Evolutionary conservation across 2,113 vertebrate genomes (phyloP), one percentile per base, ranked within the genome.

Genomic region (Phyllopteryx taeniolatus): DNA sequence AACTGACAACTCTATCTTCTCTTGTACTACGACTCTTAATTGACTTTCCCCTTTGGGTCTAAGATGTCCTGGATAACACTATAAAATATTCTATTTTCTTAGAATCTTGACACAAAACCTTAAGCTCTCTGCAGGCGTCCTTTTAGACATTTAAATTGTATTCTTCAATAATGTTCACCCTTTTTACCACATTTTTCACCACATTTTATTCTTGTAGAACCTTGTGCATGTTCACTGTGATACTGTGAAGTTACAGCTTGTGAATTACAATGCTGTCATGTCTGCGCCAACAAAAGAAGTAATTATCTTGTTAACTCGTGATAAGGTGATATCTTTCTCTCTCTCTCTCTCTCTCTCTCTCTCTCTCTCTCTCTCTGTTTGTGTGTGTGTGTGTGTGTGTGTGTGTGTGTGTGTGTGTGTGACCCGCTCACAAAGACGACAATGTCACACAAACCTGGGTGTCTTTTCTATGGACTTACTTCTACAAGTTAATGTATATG

Each of bases 241-340:
- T 60, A 60, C 56, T 49, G 35, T 66, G 59, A 11, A 15, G 61
- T 72, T 71, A 76, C 54, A 31, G 43, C 66, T 31, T 63, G 64
- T 70, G 75, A 67, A 76, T 83, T 63, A 77, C 43, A 71, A 59
- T 75, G 63, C 42, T 64, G 47, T 54, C 20, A 49, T 44, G 27
- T 59, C 35, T 79, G 61, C 73, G 43, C 57, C 68, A 76, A 66
- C 66, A 75, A 72, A 79, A 65, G 68, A 46, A 49, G 46, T 77
- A 67, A 71, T 83, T 82, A 76, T 42, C 68, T 39, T 27, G 46
- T 78, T 83, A 80, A 74, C 68, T 44, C 72, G 14, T 35, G 33
- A 47, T 39, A 13, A 56, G 3, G 17, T 60, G 64, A 39, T 15
- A 20, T 27, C 27, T 27, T 1, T 27, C 27, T 27, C 27, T 27